These are phyloP conservation scores for Drosophila picticornis DNA, from an alignment of 2,888 invertebrate genomes.

Conservation along the genomic window DNA sequence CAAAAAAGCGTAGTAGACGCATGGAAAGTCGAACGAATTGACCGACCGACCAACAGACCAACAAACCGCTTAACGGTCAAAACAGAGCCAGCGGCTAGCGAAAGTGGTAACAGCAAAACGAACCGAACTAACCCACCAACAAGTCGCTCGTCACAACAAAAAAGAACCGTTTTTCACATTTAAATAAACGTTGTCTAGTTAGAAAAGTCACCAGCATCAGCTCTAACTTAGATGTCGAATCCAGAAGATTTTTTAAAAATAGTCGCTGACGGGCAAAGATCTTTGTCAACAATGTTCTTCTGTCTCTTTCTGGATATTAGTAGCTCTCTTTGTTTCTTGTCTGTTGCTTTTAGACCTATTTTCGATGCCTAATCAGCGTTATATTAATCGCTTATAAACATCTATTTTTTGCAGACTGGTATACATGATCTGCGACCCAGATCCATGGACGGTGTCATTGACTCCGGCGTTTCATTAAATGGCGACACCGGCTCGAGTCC, in stretches of 20 bases:
- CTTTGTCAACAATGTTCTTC: slow-evolving; percentile 59
- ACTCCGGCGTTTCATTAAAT: slow-evolving; percentile 84
- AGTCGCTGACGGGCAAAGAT: slow-evolving; percentile 28
- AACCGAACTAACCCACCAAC: slow-evolving; percentile 5
- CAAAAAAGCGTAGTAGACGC: slow-evolving; percentile 44
- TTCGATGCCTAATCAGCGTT: background rate
- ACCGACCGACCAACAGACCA: slow-evolving; percentile 4
- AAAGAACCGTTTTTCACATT: slow-evolving; percentile 76
- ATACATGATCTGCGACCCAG: slow-evolving; percentile 84
- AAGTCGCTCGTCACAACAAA: slow-evolving; percentile 24
- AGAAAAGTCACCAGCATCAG: slow-evolving; percentile 43
- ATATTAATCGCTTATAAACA: background rate
- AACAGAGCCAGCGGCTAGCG: slow-evolving; percentile 22
- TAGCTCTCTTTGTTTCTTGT: slow-evolving; percentile 3
- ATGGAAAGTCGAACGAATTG: slow-evolving; percentile 56
- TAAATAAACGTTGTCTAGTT: slow-evolving; percentile 62
- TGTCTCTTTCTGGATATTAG: slow-evolving; percentile 13
- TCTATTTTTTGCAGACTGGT: slow-evolving; percentile 77
- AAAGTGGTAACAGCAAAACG: slow-evolving; percentile 44
- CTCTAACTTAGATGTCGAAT: slow-evolving; percentile 25
- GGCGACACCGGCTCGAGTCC: slow-evolving; percentile 84
- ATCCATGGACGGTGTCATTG: slow-evolving; percentile 84
- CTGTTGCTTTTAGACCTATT: slow-evolving; percentile 8
- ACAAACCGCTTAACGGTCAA: slow-evolving; percentile 24
- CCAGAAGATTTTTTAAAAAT: slow-evolving; percentile 36